These are phyloP conservation scores for Apogon talboti DNA, from an alignment of 2,797 vertebrate species.

Conservation along the genomic window DNA sequence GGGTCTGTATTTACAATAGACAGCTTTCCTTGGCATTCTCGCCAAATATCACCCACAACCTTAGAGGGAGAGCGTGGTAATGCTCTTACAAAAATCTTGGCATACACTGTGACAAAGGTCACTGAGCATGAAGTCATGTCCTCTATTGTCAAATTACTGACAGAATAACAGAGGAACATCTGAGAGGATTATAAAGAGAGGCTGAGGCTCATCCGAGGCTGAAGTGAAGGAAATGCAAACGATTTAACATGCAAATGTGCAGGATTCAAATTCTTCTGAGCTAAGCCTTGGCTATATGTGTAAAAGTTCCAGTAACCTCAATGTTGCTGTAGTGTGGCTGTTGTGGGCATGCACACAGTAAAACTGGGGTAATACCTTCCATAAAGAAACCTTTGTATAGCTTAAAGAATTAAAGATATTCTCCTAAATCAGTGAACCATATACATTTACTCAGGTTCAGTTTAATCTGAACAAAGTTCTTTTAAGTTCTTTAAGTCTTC, in stretches of 20 bases:
- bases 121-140: conserved; percentile 28
- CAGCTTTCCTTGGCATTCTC: conserved; percentile 24
- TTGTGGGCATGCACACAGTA: conserved; percentile 15
- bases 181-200: conserved; percentile 20
- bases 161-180: conserved; percentile 20
- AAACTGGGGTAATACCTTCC: conserved; percentile 11
- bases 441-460: conserved; percentile 18
- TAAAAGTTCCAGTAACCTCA: conserved; percentile 5
- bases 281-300: conserved; percentile 11
- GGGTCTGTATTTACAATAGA: conserved; percentile 24
- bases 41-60: conserved; percentile 24
- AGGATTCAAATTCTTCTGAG: conserved; percentile 63
- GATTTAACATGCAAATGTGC: conserved; percentile 64
- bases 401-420: conserved; percentile 18
- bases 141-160: conserved; percentile 33
- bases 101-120: conserved; percentile 62
- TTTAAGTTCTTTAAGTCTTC: conserved; percentile 37
- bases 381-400: conserved; percentile 36
- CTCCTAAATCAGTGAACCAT: conserved; percentile 35
- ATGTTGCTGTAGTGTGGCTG: conserved; percentile 1
- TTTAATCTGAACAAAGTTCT: conserved; percentile 39
- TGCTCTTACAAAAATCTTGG: conserved; percentile 69
- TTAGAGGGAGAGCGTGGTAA: conserved; percentile 50
- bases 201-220: conserved; percentile 8
- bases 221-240: conserved; percentile 57